These are phyloP conservation scores for Nomada ferruginata DNA, from an alignment of 2,888 invertebrate genomes.

Conservation along the genomic window DNA sequence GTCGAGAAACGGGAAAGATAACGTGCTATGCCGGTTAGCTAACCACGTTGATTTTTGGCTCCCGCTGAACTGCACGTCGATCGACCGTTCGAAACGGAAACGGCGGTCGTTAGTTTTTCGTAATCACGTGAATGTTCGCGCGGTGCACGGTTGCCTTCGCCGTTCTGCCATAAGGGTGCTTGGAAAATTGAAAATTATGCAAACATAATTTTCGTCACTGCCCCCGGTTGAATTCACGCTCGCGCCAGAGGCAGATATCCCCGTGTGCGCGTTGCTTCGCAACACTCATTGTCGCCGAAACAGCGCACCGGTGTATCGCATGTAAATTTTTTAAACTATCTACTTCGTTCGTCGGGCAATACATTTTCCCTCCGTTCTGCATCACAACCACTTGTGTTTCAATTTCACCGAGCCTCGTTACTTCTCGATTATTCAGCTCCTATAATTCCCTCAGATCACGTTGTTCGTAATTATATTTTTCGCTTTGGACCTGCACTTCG, in stretches of 20 bases:
- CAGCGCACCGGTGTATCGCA: slow-evolving; percentile 36
- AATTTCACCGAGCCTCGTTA: not conserved
- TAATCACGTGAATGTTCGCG: slow-evolving; percentile 47
- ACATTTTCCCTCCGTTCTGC: not conserved
- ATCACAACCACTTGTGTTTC: not conserved
- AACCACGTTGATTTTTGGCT: slow-evolving; percentile 28
- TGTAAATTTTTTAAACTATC: slow-evolving; percentile 47
- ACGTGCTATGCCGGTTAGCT: not conserved
- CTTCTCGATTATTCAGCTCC: not conserved
- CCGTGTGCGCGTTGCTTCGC: slow-evolving; percentile 23
- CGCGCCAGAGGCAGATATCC: slow-evolving; percentile 27
- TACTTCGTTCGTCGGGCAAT: not conserved
- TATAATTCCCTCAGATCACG: not conserved
- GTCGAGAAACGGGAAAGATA: not conserved
- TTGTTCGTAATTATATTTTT: not conserved
- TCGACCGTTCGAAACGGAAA: slow-evolving; percentile 11
- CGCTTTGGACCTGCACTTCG: not conserved
- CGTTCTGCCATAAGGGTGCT: slow-evolving; percentile 18
- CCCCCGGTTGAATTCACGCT: slow-evolving; percentile 31
- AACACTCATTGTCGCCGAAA: slow-evolving; percentile 54
- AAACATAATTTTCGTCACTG: slow-evolving; percentile 61
- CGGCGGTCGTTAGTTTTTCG: slow-evolving; percentile 35
- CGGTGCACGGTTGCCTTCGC: slow-evolving; percentile 7
- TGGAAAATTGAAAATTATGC: slow-evolving; percentile 70
- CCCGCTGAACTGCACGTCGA: not conserved